Conservation (phyloP, 2,113 vertebrate genomes). For the Thunnus maccoyii region DNA sequence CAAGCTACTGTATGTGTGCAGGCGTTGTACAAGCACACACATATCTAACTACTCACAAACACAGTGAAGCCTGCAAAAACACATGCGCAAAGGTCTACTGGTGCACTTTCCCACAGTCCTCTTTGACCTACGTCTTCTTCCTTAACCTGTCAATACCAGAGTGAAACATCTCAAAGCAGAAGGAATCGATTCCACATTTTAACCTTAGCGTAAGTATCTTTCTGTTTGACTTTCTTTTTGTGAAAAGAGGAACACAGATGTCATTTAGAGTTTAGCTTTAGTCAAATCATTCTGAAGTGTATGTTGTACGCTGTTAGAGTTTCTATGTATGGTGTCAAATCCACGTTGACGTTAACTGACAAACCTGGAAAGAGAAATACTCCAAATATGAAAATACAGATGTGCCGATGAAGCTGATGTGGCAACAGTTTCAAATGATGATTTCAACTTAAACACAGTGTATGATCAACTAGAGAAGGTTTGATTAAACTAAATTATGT, state of each 20-base stretch:
- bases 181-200: conserved; percentile 16
- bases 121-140: conserved; percentile 35
- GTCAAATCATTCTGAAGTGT: not conserved
- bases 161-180: conserved; percentile 27
- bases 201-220: not conserved
- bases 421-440: not conserved
- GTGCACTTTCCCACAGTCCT: conserved; percentile 14
- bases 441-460: no score
- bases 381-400: not conserved
- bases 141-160: conserved; percentile 12
- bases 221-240: not conserved
- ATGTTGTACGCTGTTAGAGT: no score
- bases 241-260: not conserved
- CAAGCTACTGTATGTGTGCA: not conserved
- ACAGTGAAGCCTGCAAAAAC: not conserved
- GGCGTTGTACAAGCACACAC: not conserved
- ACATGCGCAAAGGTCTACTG: not conserved
- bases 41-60: not conserved
- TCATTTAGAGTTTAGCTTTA: not conserved
- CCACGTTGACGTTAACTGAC: no score
- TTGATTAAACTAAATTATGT: not conserved
- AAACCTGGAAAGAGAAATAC: not conserved
- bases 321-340: no score
- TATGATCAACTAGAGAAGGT: not conserved
- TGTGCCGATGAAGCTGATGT: not conserved